phyloP scores from a whole-genome alignment of 2,888 invertebrate genomes.

The Notodonta ziczac region DNA sequence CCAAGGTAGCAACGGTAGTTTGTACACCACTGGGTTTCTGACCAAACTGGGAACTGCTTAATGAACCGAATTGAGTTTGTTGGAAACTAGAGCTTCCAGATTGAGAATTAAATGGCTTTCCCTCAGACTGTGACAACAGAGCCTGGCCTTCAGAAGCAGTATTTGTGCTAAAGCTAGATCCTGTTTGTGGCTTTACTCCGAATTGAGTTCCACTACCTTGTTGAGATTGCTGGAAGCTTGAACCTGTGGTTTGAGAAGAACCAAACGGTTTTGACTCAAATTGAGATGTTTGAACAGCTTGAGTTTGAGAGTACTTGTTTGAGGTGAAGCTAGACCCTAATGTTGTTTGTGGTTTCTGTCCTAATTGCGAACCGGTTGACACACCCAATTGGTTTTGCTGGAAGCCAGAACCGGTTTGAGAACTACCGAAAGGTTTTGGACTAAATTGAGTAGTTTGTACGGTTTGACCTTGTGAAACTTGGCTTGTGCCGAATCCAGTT shows the following conservation, averaged over 20 bases:
- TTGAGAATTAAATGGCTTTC: slow-evolving; percentile 20
- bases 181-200: slow-evolving; percentile 3
- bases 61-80: slow-evolving; percentile 16
- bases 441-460: background rate
- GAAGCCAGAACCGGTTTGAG: background rate
- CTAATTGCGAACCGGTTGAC: slow-evolving; percentile 13
- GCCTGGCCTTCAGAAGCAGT: background rate
- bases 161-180: background rate
- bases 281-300: slow-evolving; percentile 8
- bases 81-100: slow-evolving; percentile 15
- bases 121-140: slow-evolving; percentile 11
- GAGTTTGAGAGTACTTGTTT: slow-evolving; percentile 11
- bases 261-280: background rate
- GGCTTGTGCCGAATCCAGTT: background rate
- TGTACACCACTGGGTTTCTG: slow-evolving; percentile 14
- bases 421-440: slow-evolving; percentile 6
- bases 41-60: slow-evolving; percentile 10
- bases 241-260: slow-evolving; percentile 3
- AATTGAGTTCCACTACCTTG: slow-evolving; percentile 7
- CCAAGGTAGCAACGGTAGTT: slow-evolving; percentile 11
- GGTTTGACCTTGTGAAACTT: background rate
- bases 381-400: slow-evolving; percentile 3
- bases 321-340: slow-evolving; percentile 12
- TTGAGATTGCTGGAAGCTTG: slow-evolving; percentile 2
- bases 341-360: slow-evolving; percentile 7